These are phyloP conservation scores for Sebastes diploproa DNA, from an alignment of 2,797 vertebrate species.

Conservation along the genomic window DNA sequence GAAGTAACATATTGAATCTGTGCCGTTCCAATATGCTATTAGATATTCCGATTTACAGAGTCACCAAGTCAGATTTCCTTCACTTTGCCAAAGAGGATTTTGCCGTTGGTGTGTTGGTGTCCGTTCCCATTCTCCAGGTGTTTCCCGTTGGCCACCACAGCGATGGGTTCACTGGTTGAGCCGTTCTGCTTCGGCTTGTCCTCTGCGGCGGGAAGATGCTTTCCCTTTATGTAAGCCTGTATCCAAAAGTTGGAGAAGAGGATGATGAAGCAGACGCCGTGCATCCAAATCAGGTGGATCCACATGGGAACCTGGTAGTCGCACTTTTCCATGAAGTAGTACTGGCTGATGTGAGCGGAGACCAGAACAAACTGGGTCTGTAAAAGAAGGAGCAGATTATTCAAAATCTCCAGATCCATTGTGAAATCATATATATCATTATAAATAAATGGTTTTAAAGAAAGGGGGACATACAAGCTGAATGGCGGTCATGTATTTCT, in stretches of 20 bases:
- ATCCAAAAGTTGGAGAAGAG: constrained; percentile 99
- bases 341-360: constrained; percentile 94
- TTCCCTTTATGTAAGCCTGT: constrained; percentile 96
- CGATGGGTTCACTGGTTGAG: constrained; percentile 23
- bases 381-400: background rate
- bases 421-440: background rate
- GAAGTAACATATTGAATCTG: constrained; percentile 33
- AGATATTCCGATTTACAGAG: constrained; percentile 13
- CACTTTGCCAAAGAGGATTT: constrained; percentile 83
- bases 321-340: constrained; percentile 96
- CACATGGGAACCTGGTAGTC: constrained; percentile 92
- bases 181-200: constrained; percentile 66
- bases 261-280: constrained; percentile 94
- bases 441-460: background rate
- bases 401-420: background rate
- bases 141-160: constrained; percentile 72
- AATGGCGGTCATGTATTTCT: constrained; percentile 97
- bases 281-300: constrained; percentile 96
- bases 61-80: constrained; percentile 87
- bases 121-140: constrained; percentile 82
- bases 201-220: constrained; percentile 83
- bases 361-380: constrained; percentile 95
- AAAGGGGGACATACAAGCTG: constrained; percentile 88
- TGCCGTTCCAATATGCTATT: constrained; percentile 15
- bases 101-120: constrained; percentile 80